Conservation (phyloP, 2,113 vertebrate species). For the Ptilorrhoa leucosticta region DNA sequence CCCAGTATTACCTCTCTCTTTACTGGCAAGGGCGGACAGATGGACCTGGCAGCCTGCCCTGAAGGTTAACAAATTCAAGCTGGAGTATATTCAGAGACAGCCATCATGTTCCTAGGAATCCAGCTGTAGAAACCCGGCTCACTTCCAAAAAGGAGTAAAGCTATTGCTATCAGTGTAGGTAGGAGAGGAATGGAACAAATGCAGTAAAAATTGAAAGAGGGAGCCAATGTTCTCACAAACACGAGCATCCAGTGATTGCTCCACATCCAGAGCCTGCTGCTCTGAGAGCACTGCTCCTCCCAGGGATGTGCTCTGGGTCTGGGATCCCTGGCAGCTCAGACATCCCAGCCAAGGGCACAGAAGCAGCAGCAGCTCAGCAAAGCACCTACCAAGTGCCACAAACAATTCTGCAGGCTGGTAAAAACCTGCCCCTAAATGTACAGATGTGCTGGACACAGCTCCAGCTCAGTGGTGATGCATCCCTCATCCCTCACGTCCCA, state of each 20-base stretch:
- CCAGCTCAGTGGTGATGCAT: rapidly evolving
- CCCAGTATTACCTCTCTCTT: conserved; percentile 33
- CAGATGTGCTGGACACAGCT: background rate
- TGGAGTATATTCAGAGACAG: conserved; percentile 12
- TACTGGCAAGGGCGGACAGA: background rate
- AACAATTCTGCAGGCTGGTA: background rate
- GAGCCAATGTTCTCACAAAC: background rate
- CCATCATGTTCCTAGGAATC: background rate
- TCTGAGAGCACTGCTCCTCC: background rate
- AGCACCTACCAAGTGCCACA: background rate
- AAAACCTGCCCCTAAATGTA: background rate
- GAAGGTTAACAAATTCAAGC: conserved; percentile 32
- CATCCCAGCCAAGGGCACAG: background rate
- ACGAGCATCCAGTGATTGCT: background rate
- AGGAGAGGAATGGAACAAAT: background rate
- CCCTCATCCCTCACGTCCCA: rapidly evolving
- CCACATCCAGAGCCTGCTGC: background rate
- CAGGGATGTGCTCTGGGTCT: background rate
- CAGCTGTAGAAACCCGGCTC: conserved; percentile 13
- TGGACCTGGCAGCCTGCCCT: background rate
- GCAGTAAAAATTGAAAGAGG: background rate
- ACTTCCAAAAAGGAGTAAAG: background rate
- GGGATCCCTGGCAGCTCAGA: background rate
- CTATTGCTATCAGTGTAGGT: background rate
- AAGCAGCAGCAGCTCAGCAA: background rate